Base-by-base conservation (phyloP, 2,113 vertebrate species). In the Leuciscus idus region DNA sequence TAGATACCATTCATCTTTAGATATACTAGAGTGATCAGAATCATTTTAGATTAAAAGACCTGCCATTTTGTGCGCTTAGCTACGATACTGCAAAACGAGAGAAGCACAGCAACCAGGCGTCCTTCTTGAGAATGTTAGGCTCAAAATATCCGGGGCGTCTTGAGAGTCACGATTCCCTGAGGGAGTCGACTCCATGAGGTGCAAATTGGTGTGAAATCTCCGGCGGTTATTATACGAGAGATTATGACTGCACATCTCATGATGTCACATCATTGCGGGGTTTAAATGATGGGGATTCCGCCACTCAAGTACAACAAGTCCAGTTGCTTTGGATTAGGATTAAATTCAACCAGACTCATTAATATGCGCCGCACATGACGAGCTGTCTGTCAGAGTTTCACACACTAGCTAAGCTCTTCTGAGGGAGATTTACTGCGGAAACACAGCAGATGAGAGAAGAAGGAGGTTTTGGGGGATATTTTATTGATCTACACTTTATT, bases 251-350 rank as follows among this genome's bases (percentile, higher is more conserved):
- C 59, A 62, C 55, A 48, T 62, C 33, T 28, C 15, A 48, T 81
- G 79, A 81, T 81, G 43, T 81, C 79, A 81, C 39, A 33, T 26
- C 43, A 48, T 66, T 28, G 23, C 79, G 1, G 61, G 61, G 79
- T 68, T 81, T 81, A 28, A 81, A 81, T 66, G 59, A 66, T 39
- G 36, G 79, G 79, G 79, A 81, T 66, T 81, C 75, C 61, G 2
- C n/a, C 79, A 33, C 79, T 50, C 79, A 62, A 52, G 21, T 46
- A n/a, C 2, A 75, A 48, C 23, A 48, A 17, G 43, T 81, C 57
- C 61, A 50, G 79, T 66, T 26, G 12, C 26, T 81, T 50, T 68
- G n/a, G 61, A 81, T 81, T 81, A 48, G 61, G 61, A 81, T 81
- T 81, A 81, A 66, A 81, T 21, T 68, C 59, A 28, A 10, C 0